Conservation (phyloP, 2,888 invertebrate genomes). For the Meteorus colon region DNA sequence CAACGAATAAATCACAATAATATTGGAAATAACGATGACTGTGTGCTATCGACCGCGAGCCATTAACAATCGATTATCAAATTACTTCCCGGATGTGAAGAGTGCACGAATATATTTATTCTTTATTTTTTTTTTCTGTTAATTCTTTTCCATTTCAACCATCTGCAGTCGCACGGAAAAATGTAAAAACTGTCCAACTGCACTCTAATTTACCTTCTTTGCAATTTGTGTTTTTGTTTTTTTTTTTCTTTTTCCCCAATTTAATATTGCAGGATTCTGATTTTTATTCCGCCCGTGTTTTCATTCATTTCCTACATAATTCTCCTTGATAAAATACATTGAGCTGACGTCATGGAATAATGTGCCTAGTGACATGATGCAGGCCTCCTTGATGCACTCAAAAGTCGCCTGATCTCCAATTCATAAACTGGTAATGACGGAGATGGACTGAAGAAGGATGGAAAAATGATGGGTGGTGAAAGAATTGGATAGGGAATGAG, state of each 20-base stretch:
- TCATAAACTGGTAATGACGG: conserved; percentile 29
- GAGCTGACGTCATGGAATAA: conserved; percentile 6
- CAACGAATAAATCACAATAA: conserved; percentile 43
- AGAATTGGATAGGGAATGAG: background rate
- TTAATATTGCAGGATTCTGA: background rate
- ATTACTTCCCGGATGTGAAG: conserved; percentile 26
- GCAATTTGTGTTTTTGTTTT: background rate
- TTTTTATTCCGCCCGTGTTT: background rate
- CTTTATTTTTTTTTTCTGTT: background rate
- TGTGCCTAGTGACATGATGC: conserved; percentile 4
- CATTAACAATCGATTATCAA: conserved; percentile 29
- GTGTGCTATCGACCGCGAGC: conserved; percentile 32
- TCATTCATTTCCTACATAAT: background rate
- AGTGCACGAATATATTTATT: background rate
- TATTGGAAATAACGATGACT: conserved; percentile 38
- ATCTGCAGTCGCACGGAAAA: background rate
- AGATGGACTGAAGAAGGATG: conserved; percentile 6
- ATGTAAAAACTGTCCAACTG: background rate
- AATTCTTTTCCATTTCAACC: background rate
- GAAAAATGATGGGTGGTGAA: conserved; percentile 3
- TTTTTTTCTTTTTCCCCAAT: background rate
- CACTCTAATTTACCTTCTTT: background rate
- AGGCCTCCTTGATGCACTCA: conserved; percentile 1
- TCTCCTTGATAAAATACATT: background rate
- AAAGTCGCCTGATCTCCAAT: conserved; percentile 47